Conservation (phyloP, 64 coral and sea anemone species). For the Anthopleura sola region DNA sequence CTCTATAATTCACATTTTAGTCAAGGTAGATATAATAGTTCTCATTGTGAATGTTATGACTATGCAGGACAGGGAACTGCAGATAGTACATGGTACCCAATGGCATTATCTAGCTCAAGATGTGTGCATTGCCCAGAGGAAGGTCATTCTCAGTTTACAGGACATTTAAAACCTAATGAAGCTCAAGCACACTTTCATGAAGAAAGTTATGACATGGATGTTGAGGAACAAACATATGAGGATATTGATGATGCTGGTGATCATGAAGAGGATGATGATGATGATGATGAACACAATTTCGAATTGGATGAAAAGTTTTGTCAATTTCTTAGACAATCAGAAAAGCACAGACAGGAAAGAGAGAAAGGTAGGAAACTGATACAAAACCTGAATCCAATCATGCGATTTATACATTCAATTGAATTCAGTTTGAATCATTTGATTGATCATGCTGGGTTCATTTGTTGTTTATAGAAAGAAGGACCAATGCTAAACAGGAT, state of each 20-base stretch:
- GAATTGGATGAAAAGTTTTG: slow-evolving; percentile 78
- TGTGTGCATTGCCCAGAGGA: not conserved
- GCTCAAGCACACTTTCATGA: not conserved
- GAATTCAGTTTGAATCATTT: too few species aligned
- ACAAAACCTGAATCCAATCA: not conserved
- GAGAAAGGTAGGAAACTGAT: slow-evolving; percentile 33
- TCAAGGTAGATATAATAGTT: not conserved
- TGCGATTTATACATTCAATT: too few species aligned
- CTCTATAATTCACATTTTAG: slow-evolving; percentile 9
- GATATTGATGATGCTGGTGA: not conserved
- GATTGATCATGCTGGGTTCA: too few species aligned
- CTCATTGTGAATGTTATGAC: not conserved
- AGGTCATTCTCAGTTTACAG: not conserved
- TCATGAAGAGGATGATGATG: not conserved
- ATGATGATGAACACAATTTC: slow-evolving; percentile 41
- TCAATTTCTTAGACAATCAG: slow-evolving; percentile 84
- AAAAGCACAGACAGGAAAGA: slow-evolving; percentile 77
- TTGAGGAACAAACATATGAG: not conserved
- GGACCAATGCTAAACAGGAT: slow-evolving; percentile 6
- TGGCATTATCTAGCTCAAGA: not conserved
- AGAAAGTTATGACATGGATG: not conserved
- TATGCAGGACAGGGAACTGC: not conserved
- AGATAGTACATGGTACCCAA: not conserved
- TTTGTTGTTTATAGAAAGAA: slow-evolving; percentile 8
- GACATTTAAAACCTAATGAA: not conserved